Evolutionary conservation across 1,140 invertebrate species (phyloP).

Genomic region (Bathynomus jamesi): DNA sequence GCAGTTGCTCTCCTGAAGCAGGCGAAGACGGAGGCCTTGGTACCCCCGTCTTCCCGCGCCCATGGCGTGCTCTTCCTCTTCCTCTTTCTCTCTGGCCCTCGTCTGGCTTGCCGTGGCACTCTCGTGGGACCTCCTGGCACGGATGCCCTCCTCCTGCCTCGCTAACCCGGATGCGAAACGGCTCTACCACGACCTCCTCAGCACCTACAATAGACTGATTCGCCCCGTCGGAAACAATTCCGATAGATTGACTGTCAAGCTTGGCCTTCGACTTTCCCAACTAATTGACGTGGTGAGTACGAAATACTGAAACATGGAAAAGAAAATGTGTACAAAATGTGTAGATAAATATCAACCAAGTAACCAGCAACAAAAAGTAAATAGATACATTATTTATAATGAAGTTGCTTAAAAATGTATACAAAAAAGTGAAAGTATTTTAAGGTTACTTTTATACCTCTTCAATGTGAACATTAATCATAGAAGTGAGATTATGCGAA

Average conservation of each 20-base stretch:
- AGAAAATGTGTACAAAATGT: too few species aligned
- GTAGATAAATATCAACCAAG: too few species aligned
- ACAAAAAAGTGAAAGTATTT: too few species aligned
- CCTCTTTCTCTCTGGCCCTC: slow-evolving; percentile 15
- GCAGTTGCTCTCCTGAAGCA: slow-evolving; percentile 10
- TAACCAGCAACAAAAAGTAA: too few species aligned
- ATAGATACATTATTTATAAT: too few species aligned
- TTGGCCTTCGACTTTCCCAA: slow-evolving; percentile 90
- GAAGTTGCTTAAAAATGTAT: too few species aligned
- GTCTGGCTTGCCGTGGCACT: slow-evolving; percentile 23
- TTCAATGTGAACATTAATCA: too few species aligned
- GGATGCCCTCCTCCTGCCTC: slow-evolving; percentile 18
- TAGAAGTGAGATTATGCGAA: too few species aligned
- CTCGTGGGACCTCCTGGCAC: slow-evolving; percentile 18
- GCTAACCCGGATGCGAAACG: slow-evolving; percentile 80
- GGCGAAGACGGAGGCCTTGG: slow-evolving; percentile 1
- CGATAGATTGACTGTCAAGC: slow-evolving; percentile 88
- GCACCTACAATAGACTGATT: slow-evolving; percentile 92
- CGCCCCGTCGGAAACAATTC: slow-evolving; percentile 93
- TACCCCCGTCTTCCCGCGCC: slow-evolving; percentile 4
- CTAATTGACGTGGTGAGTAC: slow-evolving; percentile 92
- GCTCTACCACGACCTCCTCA: slow-evolving; percentile 86
- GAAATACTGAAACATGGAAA: neutral
- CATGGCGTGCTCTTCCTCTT: slow-evolving; percentile 20
- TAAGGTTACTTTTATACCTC: too few species aligned